Percentiles rank a stretch among this genome's conserved stretches.
Conservation (phyloP, 1,140 invertebrate species). For the Caerostris darwini region DNA sequence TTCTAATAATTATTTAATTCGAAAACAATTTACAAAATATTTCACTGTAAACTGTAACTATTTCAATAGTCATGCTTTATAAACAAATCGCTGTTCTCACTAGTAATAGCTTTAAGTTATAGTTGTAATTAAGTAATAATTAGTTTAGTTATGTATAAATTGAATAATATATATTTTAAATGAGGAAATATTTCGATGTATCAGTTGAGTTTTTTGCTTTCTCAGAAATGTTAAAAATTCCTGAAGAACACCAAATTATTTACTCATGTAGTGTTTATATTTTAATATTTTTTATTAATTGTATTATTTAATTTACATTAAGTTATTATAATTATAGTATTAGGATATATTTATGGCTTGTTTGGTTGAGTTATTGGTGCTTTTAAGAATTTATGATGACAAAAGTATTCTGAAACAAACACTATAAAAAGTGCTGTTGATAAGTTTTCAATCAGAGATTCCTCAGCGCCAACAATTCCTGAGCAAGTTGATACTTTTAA, state of each 20-base stretch:
- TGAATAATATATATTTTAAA: no score
- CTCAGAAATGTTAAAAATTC: not conserved
- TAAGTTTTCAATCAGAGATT: slow-evolving; percentile 68
- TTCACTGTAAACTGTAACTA: not conserved
- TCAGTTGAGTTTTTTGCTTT: slow-evolving; percentile 23
- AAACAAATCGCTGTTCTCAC: not conserved
- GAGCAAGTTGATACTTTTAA: not conserved
- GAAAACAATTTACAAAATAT: not conserved
- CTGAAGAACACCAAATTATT: not conserved
- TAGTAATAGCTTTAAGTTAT: not conserved
- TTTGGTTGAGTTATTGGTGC: slow-evolving; percentile 35
- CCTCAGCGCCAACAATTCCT: not conserved
- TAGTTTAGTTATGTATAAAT: no score
- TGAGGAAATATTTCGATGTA: not conserved
- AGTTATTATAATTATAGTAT: not conserved
- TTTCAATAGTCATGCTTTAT: not conserved
- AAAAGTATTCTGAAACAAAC: slow-evolving; percentile 26
- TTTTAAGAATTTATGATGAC: slow-evolving; percentile 24
- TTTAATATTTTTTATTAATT: not conserved
- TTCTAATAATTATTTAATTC: not conserved
- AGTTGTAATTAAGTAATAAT: not conserved
- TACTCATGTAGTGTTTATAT: not conserved
- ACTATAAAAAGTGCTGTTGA: slow-evolving; percentile 16
- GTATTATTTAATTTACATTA: not conserved
- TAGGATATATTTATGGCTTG: slow-evolving; percentile 8